Percentiles rank a stretch among this genome's conserved stretches.
Conservation (phyloP, 2,797 vertebrate species). For the Mycteria americana region DNA sequence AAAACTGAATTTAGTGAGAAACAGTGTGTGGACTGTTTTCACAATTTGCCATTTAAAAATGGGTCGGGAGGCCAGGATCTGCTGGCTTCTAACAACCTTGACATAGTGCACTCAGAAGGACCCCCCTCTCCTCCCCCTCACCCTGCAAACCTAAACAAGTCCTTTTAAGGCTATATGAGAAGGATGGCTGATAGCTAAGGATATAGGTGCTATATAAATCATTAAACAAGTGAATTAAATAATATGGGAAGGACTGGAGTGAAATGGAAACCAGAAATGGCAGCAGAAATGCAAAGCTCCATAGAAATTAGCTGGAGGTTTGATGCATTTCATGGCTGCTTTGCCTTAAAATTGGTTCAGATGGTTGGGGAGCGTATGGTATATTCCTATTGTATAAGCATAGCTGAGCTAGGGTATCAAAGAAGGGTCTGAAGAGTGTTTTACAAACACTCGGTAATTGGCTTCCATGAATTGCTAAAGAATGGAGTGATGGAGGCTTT, state of each 20-base stretch:
- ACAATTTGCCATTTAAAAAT: constrained; percentile 3
- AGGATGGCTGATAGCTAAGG: constrained; percentile 14
- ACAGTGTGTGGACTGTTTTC: background rate
- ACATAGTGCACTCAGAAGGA: constrained; percentile 9
- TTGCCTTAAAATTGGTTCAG: background rate
- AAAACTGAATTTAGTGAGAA: constrained; percentile 6
- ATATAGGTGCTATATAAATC: constrained; percentile 51
- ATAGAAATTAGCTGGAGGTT: background rate
- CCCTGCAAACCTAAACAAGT: constrained; percentile 47
- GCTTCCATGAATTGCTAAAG: background rate
- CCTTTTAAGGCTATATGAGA: constrained; percentile 63
- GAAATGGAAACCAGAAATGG: background rate
- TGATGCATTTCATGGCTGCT: background rate
- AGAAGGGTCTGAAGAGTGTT: background rate
- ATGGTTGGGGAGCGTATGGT: background rate
- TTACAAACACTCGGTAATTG: background rate
- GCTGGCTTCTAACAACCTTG: constrained; percentile 38
- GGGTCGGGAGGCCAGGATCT: background rate
- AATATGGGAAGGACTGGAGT: background rate
- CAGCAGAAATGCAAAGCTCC: background rate
- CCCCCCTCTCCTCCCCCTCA: background rate
- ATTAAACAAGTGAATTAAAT: background rate
- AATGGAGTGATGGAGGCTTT: background rate
- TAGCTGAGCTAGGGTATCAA: background rate
- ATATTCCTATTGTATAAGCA: background rate